Percentiles rank a stretch among this genome's conserved stretches.
Conservation (phyloP, 1,140 invertebrate species). For the Pachypsylla venusta region DNA sequence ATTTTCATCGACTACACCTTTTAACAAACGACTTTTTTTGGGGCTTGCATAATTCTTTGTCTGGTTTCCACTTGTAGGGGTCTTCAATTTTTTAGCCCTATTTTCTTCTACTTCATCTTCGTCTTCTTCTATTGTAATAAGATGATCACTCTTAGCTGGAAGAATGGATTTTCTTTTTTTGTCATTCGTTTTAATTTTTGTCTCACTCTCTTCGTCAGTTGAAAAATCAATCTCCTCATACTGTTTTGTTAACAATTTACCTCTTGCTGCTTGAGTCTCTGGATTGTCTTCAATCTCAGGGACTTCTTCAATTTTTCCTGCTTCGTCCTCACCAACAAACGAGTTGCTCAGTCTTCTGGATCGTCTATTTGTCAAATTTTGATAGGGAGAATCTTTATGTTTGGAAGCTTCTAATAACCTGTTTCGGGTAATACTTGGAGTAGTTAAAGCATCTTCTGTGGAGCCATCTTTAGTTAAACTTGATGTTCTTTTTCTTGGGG, state of each 20-base stretch:
- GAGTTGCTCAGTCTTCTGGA: not conserved
- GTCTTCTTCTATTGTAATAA: constrained; percentile 2
- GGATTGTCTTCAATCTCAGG: not conserved
- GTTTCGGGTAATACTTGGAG: not conserved
- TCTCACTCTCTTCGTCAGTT: not conserved
- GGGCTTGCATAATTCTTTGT: too few relatives aligned
- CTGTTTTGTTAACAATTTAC: not conserved
- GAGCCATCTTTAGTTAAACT: too few relatives aligned
- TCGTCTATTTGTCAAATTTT: not conserved
- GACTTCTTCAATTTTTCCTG: too few relatives aligned
- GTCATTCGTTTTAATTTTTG: not conserved
- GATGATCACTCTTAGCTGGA: not conserved
- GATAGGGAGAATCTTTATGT: not conserved
- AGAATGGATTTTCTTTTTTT: not conserved
- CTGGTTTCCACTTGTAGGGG: too few relatives aligned
- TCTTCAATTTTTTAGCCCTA: too few relatives aligned
- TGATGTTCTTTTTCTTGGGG: not conserved
- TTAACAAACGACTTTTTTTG: too few relatives aligned
- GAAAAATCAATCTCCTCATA: not conserved
- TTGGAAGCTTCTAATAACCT: not conserved
- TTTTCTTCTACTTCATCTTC: not conserved
- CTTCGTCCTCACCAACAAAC: not conserved
- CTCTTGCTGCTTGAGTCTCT: too few relatives aligned
- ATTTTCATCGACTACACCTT: too few relatives aligned
- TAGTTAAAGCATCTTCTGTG: too few relatives aligned